Evolutionary conservation across 2,888 invertebrate genomes (phyloP).

Genomic region (Pediacus dermestoides): DNA sequence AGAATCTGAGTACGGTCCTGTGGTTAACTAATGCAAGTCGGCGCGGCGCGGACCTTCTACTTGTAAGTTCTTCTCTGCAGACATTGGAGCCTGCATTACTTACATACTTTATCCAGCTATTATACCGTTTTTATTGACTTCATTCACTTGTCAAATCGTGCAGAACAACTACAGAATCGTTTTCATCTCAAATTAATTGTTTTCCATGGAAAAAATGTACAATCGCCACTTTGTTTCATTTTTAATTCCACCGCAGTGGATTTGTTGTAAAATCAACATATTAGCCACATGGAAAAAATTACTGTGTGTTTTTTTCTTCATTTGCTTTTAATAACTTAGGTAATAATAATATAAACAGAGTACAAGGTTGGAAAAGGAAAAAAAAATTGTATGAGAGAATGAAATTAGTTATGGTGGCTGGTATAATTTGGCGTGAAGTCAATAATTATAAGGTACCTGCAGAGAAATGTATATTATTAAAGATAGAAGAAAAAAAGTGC

Average conservation of each 20-base stretch:
- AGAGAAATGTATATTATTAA: conserved; percentile 6
- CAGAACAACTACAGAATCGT: conserved; percentile 13
- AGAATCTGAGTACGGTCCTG: conserved; percentile 13
- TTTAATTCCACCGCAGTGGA: neutral
- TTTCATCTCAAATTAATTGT: conserved; percentile 16
- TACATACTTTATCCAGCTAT: conserved; percentile 29
- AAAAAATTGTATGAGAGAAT: conserved; percentile 1
- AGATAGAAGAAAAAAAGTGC: conserved; percentile 1
- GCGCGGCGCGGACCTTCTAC: conserved; percentile 12
- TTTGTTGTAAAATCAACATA: too few species aligned
- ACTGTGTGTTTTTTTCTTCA: too few species aligned
- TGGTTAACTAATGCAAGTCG: conserved; percentile 11
- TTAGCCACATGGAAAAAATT: too few species aligned
- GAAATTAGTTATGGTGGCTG: conserved; percentile 6
- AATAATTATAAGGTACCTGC: conserved; percentile 6
- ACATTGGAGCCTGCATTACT: conserved; percentile 22
- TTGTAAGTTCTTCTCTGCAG: conserved; percentile 11
- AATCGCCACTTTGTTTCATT: conserved; percentile 6
- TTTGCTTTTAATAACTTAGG: neutral
- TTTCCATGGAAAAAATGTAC: conserved; percentile 7
- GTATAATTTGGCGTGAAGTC: conserved; percentile 8
- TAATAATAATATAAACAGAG: neutral
- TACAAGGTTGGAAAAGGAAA: neutral
- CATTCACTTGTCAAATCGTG: conserved; percentile 22
- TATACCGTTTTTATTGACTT: conserved; percentile 23